Base-by-base conservation (phyloP, 2,113 vertebrate genomes). In the Illadopsis cleaveri region DNA sequence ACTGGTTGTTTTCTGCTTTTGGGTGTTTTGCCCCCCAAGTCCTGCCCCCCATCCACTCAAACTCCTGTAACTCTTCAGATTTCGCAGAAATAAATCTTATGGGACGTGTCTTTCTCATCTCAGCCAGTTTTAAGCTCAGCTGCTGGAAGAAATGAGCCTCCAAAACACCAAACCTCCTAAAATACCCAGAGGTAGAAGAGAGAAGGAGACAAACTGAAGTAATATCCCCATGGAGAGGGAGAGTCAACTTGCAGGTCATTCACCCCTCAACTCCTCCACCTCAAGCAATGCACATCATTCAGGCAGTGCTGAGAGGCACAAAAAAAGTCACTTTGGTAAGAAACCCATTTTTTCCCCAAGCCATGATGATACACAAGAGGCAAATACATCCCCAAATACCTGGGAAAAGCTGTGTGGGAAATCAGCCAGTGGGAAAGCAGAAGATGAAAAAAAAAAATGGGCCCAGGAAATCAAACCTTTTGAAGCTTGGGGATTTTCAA, bases 381-480 rank as follows among this genome's bases (percentile, higher is more conserved):
- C 45, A 92, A 76, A 90, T 85, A 24, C 38, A 56, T 56, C 48
- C 84, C 27, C 19, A 64, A 76, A 75, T 24, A 27, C 58, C 62
- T 12, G 12, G 75, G 71, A 69, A 82, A 86, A 61, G 8, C 53
- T 85, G 31, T 8, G 22, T 16, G 27, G 62, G 42, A 90, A 85
- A 92, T 40, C 53, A 96, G 40, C 28, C 82, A 86, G 71, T 10
- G n/a, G 72, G 47, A 85, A 83, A 71, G 40, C 27, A 65, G 64
- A 47, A 31, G 57, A 66, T n/a, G n/a, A 25, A 19, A 35, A 69
- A 69, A 64, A 53, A 86, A 78, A 87, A 86, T 2, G 22, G 38
- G 66, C 40, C 40, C 50, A 64, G 88, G 61, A 91, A 96, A 96
- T 75, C 86, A 79, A 82, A 81, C 45, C 23, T 84, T 89, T 62